Conservation (phyloP, 2,113 vertebrate genomes). For the Thryonomys swinderianus region DNA sequence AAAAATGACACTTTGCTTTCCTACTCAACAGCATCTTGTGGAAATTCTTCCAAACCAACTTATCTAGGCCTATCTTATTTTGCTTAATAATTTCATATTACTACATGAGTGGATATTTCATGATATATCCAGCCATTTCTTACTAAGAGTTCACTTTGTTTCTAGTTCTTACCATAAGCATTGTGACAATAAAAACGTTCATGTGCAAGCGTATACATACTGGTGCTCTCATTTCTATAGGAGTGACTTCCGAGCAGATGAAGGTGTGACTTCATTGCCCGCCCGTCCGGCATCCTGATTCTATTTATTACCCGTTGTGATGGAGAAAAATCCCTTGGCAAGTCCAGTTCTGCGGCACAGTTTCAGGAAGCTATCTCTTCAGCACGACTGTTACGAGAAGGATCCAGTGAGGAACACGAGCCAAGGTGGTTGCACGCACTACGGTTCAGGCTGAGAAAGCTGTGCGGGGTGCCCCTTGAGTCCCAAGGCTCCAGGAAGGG, state of each 20-base stretch:
- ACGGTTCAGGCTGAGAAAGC: too few relatives aligned
- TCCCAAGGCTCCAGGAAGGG: too few relatives aligned
- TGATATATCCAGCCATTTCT: background rate
- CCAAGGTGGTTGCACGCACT: too few relatives aligned
- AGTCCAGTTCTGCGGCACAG: background rate
- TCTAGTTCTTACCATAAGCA: background rate
- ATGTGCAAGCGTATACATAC: background rate
- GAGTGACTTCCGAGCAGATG: background rate
- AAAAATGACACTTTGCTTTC: slow-evolving; percentile 44
- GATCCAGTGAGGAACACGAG: too few relatives aligned
- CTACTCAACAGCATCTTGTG: background rate
- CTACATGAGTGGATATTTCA: background rate
- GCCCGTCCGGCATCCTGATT: background rate
- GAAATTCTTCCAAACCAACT: background rate
- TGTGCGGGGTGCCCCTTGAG: too few relatives aligned
- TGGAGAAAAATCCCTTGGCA: background rate
- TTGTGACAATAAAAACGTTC: background rate
- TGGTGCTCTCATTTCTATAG: background rate
- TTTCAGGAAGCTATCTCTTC: background rate
- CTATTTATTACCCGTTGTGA: background rate
- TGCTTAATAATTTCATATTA: background rate
- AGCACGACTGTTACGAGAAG: background rate
- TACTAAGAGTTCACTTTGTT: background rate
- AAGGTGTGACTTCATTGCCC: background rate
- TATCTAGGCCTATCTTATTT: background rate